Evolutionary conservation across 2,113 vertebrate genomes (phyloP), one percentile per base, ranked within the genome.

Genomic region (Tinamus guttatus): DNA sequence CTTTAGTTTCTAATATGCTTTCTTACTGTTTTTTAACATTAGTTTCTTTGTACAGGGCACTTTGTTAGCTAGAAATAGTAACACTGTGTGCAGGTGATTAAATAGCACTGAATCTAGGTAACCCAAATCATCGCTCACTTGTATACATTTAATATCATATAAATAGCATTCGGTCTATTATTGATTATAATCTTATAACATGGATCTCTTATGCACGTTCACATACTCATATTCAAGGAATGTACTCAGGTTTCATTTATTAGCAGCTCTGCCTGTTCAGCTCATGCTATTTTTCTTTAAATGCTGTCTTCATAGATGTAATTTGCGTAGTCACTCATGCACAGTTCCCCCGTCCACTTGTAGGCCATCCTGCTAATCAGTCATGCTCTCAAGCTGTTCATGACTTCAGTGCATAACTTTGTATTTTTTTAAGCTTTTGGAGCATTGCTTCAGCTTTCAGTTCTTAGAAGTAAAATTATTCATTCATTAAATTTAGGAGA

Each of bases 371-470:
- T 89, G 95, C 93, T 94, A 92, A 49, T 81, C 81, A 91, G 89
- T 90, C 93, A 91, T 79, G 59, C 77, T 78, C 70, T 95, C 70
- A 51, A 95, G 93, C 81, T 96, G 65, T 92, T 93, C 94, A 94
- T 96, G 62, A 71, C 77, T 93, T 63, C 93, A 92, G 25, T 96
- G 62, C 93, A 89, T 93, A 91, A 60, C 38, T 89, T 62, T 92
- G 0, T 83, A 14, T 83, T 90, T 71, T 70, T 95, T 96, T 93
- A 89, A 95, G 93, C 94, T 95, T 62, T 95, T 94, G 94, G 90
- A 91, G 89, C 91, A 75, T 92, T 95, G 95, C 94, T 96, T 96
- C 96, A 93, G 89, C 91, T 93, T 95, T 76, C 58, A 81, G 69
- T 75, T 86, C 21, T 90, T 90, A 79, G 54, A 62, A 89, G 38